Percentiles rank a stretch among this genome's conserved stretches.
These are phyloP conservation scores for Halcyon leucocephala DNA, from an alignment of 2,797 vertebrate species.

Conservation along the genomic window DNA sequence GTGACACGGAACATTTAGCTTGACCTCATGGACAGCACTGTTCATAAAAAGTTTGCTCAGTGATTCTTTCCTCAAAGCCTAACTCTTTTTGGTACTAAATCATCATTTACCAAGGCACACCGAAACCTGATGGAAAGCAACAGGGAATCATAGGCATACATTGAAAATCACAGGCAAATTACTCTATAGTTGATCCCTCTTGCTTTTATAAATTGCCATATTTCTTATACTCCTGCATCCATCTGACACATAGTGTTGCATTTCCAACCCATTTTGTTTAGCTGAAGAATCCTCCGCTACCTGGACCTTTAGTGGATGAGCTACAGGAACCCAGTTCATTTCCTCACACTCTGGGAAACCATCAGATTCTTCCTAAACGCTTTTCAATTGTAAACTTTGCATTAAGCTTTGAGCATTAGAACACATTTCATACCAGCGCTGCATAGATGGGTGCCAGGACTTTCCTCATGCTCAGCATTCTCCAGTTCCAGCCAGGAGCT, in stretches of 20 bases:
- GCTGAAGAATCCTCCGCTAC: background rate
- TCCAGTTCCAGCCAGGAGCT: background rate
- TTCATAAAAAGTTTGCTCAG: background rate
- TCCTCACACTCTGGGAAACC: background rate
- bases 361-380: background rate
- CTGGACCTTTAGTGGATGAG: background rate
- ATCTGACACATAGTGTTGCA: background rate
- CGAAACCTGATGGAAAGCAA: background rate
- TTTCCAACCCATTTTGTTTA: background rate
- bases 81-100: background rate
- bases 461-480: background rate
- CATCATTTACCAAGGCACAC: background rate
- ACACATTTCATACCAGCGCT: background rate
- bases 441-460: background rate
- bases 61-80: background rate
- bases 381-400: background rate
- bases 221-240: background rate
- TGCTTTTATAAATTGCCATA: background rate
- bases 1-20: background rate
- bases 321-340: background rate
- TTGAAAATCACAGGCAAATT: background rate
- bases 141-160: background rate
- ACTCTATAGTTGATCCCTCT: background rate
- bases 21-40: background rate
- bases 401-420: background rate